Evolutionary conservation across 2,113 vertebrate species (phyloP).

Genomic region (Nestor notabilis): DNA sequence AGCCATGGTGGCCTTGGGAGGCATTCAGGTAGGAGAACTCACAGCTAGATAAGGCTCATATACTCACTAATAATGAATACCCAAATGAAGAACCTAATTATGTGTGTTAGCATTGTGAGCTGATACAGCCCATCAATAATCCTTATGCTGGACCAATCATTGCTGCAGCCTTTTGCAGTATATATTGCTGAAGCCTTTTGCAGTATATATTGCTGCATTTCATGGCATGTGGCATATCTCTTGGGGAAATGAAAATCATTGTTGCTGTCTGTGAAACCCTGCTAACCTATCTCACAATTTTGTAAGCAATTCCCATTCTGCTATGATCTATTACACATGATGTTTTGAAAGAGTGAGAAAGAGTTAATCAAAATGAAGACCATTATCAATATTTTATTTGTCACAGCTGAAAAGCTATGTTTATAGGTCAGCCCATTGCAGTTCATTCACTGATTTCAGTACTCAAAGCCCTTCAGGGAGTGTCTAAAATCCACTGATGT

Average conservation of each 20-base stretch:
- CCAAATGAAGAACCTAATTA: neutral
- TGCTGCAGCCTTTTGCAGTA: neutral
- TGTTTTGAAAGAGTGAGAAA: slow-evolving; percentile 34
- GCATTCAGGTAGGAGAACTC: neutral
- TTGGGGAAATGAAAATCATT: neutral
- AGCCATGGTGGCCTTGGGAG: neutral
- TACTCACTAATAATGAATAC: neutral
- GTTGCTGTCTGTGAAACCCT: slow-evolving; percentile 20
- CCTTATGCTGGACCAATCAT: neutral
- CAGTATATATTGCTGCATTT: neutral
- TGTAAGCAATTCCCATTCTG: slow-evolving; percentile 31
- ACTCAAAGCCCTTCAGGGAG: slow-evolving; percentile 7
- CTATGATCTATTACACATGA: neutral
- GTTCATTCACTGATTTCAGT: slow-evolving; percentile 40
- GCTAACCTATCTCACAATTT: neutral
- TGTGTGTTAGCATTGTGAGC: neutral
- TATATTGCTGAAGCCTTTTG: neutral
- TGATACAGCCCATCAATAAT: neutral
- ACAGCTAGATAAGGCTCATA: neutral
- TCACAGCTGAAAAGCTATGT: slow-evolving; percentile 46
- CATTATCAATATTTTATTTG: slow-evolving; percentile 69
- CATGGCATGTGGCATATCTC: neutral
- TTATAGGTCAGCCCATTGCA: slow-evolving; percentile 46
- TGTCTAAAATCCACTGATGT: slow-evolving; percentile 26
- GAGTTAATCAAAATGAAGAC: slow-evolving; percentile 48